These are phyloP conservation scores for Chlorodrepanis virens DNA, from an alignment of 2,113 vertebrate species.

Conservation along the genomic window DNA sequence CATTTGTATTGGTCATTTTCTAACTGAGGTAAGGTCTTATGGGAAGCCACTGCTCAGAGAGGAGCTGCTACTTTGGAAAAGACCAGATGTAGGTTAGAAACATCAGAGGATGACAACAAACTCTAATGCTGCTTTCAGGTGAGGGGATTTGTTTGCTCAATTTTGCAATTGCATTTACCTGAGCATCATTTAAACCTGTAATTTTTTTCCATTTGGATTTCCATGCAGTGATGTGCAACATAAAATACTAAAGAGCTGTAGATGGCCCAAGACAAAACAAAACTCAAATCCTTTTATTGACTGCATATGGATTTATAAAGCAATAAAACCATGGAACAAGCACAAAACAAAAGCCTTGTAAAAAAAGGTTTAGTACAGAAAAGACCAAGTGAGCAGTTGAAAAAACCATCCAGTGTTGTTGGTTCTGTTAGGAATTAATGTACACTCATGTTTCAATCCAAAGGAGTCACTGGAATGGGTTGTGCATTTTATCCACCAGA, in stretches of 20 bases:
- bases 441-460: neutral
- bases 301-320: neutral
- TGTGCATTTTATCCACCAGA: neutral
- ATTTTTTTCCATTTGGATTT: neutral
- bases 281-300: neutral
- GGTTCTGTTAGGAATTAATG: neutral
- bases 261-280: neutral
- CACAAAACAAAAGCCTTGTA: neutral
- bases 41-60: neutral
- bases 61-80: neutral
- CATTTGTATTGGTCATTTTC: neutral
- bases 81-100: neutral
- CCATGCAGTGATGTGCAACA: neutral
- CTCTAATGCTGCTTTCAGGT: neutral
- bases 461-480: neutral
- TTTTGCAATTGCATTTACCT: neutral
- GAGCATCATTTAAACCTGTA: neutral
- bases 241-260: neutral
- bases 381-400: neutral
- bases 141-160: neutral
- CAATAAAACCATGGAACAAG: neutral
- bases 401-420: neutral
- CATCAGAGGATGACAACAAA: neutral
- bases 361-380: neutral
- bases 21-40: neutral